Percentiles rank a stretch among this genome's conserved stretches.
phyloP scores from a whole-genome alignment of 2,888 invertebrate species.

The Entomobrya multifasciata region DNA sequence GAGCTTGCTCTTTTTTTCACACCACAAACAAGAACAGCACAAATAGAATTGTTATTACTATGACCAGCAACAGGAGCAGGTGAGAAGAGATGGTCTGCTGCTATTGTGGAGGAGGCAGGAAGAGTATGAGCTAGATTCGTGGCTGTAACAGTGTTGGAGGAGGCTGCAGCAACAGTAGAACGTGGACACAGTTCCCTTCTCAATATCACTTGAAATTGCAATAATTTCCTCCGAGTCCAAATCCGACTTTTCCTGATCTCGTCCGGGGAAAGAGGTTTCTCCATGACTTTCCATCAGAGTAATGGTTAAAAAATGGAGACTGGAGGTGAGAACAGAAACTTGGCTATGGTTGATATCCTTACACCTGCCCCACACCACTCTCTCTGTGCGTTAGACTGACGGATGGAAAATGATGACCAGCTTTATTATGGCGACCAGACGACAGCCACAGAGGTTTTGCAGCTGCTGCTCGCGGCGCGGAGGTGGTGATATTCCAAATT shows the following conservation, averaged over 20 bases:
- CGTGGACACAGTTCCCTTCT: slow-evolving; percentile 47
- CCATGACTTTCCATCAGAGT: slow-evolving; percentile 69
- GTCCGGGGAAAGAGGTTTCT: slow-evolving; percentile 64
- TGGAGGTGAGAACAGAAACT: slow-evolving; percentile 49
- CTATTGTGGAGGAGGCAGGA: slow-evolving; percentile 42
- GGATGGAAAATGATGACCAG: slow-evolving; percentile 49
- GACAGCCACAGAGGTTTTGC: background rate
- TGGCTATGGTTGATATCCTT: slow-evolving; percentile 36
- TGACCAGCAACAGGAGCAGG: slow-evolving; percentile 72
- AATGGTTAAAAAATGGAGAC: slow-evolving; percentile 13
- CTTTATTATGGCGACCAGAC: slow-evolving; percentile 33
- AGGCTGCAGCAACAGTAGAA: slow-evolving; percentile 57
- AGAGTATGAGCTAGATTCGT: slow-evolving; percentile 44
- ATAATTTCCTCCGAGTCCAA: slow-evolving; percentile 71
- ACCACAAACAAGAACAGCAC: slow-evolving; percentile 40
- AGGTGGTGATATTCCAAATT: background rate
- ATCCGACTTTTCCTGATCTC: slow-evolving; percentile 71
- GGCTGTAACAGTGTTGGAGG: slow-evolving; percentile 20
- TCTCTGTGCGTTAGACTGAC: slow-evolving; percentile 15
- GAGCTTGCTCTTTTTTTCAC: slow-evolving; percentile 45
- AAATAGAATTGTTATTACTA: slow-evolving; percentile 42
- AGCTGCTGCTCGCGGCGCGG: background rate
- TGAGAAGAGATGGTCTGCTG: slow-evolving; percentile 51
- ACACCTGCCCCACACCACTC: slow-evolving; percentile 30
- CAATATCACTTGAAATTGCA: slow-evolving; percentile 70